A percentile compares a stretch with the other conserved stretches of the same genome.
phyloP scores from a whole-genome alignment of 2,113 vertebrate genomes.

The Suricata suricatta region DNA sequence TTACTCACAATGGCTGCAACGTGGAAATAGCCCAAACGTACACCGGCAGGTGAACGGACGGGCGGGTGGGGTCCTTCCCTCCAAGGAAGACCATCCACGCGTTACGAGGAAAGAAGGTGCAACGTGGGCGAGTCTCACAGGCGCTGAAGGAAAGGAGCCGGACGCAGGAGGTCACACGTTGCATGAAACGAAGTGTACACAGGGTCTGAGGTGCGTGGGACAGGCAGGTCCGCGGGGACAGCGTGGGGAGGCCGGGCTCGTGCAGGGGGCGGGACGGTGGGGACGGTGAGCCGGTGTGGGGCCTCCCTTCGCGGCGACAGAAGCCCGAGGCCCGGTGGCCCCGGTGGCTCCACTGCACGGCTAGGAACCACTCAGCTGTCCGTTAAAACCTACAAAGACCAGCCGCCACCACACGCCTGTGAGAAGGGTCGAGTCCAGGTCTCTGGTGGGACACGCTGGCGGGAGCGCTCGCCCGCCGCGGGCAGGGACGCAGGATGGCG shows the following conservation, averaged over 20 bases:
- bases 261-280: not conserved
- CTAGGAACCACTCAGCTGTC: not conserved
- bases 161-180: fast-evolving
- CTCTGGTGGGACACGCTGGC: too few species aligned
- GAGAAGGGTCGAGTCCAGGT: too few species aligned
- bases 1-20: fast-evolving
- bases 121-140: fast-evolving
- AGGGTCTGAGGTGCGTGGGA: fast-evolving
- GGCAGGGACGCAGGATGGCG: not conserved
- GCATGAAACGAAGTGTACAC: not conserved
- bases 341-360: too few species aligned
- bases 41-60: too few species aligned
- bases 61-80: fast-evolving
- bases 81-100: too few species aligned
- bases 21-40: not conserved
- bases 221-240: not conserved
- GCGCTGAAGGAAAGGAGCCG: fast-evolving
- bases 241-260: not conserved
- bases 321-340: too few species aligned
- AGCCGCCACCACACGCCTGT: too few species aligned
- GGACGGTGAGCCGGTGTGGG: not conserved
- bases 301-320: too few species aligned
- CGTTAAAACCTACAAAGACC: not conserved
- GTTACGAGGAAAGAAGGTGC: not conserved
- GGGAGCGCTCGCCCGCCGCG: not conserved